Conservation (phyloP, 2,797 vertebrate genomes). For the Enteromius viviparus region DNA sequence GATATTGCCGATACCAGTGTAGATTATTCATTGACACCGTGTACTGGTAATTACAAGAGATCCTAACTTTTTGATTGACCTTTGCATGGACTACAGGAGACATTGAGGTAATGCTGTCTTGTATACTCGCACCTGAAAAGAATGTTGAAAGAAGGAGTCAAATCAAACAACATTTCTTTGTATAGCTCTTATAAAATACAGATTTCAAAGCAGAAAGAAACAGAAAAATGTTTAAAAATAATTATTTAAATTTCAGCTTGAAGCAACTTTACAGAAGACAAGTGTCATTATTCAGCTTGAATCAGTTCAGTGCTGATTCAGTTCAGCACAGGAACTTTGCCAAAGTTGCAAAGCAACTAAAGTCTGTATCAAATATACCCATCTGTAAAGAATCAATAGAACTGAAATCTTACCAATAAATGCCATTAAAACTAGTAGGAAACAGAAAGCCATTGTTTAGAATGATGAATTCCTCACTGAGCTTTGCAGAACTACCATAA, state of each 20-base stretch:
- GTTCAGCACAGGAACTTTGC: background rate
- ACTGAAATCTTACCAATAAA: conserved; percentile 37
- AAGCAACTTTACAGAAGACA: background rate
- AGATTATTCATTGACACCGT: conserved; percentile 33
- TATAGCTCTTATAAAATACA: background rate
- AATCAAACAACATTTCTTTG: background rate
- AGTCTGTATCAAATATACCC: background rate
- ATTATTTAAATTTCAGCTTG: background rate
- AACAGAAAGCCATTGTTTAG: conserved; percentile 23
- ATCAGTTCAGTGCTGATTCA: background rate
- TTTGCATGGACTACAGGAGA: conserved; percentile 14
- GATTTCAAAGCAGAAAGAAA: background rate
- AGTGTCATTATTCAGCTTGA: background rate
- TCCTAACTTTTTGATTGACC: conserved; percentile 4
- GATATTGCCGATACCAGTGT: conserved; percentile 48
- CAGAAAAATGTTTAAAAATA: background rate
- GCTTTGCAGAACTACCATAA: background rate
- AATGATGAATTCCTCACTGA: background rate
- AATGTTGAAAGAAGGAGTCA: background rate
- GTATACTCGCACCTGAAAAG: conserved; percentile 33
- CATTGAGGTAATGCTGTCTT: conserved; percentile 38
- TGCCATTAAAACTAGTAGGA: conserved; percentile 11
- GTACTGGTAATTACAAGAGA: conserved; percentile 47
- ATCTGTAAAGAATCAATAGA: background rate
- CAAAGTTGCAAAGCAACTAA: background rate